phyloP scores from a whole-genome alignment of 2,113 vertebrate genomes.

The Nycticorax nycticorax region DNA sequence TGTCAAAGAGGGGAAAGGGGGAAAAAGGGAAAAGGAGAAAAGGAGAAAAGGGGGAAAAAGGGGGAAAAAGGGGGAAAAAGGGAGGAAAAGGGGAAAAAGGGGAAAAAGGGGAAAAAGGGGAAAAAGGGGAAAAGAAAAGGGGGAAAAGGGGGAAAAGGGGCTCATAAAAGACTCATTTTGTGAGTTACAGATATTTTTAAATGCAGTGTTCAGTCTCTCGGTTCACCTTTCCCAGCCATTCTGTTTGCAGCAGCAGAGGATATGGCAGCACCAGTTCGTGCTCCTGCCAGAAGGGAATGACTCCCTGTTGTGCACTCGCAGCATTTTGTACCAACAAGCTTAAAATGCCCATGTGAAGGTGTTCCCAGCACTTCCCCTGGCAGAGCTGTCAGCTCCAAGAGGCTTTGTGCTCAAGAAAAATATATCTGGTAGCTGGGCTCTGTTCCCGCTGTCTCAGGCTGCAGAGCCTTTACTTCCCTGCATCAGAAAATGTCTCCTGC shows the following conservation, averaged over 20 bases:
- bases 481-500: background rate
- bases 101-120: too few relatives aligned
- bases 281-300: background rate
- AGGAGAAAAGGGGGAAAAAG: too few relatives aligned
- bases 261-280: background rate
- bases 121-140: too few relatives aligned
- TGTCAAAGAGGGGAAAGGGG: too few relatives aligned
- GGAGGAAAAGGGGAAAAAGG: too few relatives aligned
- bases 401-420: background rate
- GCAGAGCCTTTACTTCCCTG: background rate
- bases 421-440: background rate
- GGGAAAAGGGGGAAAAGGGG: too few relatives aligned
- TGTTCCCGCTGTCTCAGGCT: background rate
- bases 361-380: background rate
- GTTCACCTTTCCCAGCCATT: background rate
- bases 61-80: too few relatives aligned
- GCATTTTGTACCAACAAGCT: background rate
- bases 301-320: background rate
- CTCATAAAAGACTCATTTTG: background rate
- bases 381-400: background rate
- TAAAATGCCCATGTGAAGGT: fast-evolving
- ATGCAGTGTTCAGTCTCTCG: fast-evolving
- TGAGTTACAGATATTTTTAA: background rate
- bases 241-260: background rate
- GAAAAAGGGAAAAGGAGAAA: too few relatives aligned